A percentile compares a stretch with the other conserved stretches of the same genome.
Evolutionary conservation across 2,888 invertebrate genomes (phyloP).

Genomic region (Augochlorella aurata): DNA sequence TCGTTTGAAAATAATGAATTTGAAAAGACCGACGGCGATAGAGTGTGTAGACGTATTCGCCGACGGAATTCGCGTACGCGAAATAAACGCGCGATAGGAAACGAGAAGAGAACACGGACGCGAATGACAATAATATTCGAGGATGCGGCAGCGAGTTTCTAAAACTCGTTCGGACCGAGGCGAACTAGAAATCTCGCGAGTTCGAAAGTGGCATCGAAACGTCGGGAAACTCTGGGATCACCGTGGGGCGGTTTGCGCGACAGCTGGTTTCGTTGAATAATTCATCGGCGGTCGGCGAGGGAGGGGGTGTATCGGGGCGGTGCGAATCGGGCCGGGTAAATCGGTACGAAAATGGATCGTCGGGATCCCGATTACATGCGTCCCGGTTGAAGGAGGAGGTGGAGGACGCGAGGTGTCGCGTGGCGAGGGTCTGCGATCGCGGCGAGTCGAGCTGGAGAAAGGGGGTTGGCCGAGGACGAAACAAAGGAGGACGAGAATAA

Average conservation of each 20-base stretch:
- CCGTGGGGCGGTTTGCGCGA: slow-evolving; percentile 25
- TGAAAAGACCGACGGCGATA: no score
- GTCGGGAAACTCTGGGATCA: not conserved
- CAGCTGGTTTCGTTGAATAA: slow-evolving; percentile 45
- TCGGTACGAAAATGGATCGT: slow-evolving; percentile 41
- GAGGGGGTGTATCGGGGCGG: slow-evolving; percentile 2
- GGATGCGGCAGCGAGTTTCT: no score
- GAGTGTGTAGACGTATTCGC: no score
- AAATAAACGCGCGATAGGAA: no score
- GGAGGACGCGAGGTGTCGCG: no score
- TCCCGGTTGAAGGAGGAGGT: slow-evolving; percentile 1
- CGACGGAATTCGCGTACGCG: no score
- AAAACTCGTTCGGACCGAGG: no score
- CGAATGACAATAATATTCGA: no score
- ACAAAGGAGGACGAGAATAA: slow-evolving; percentile 12
- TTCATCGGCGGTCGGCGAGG: slow-evolving; percentile 39
- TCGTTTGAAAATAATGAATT: no score
- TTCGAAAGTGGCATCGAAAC: not conserved
- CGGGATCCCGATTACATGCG: slow-evolving; percentile 38
- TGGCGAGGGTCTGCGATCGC: not conserved
- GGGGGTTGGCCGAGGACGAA: not conserved
- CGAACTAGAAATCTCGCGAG: not conserved
- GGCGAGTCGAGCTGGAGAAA: not conserved
- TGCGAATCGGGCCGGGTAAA: slow-evolving; percentile 27
- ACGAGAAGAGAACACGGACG: no score